Evolutionary conservation across 2,113 vertebrate genomes (phyloP), one percentile per base, ranked within the genome.

Genomic region (Catharus fuscescens): DNA sequence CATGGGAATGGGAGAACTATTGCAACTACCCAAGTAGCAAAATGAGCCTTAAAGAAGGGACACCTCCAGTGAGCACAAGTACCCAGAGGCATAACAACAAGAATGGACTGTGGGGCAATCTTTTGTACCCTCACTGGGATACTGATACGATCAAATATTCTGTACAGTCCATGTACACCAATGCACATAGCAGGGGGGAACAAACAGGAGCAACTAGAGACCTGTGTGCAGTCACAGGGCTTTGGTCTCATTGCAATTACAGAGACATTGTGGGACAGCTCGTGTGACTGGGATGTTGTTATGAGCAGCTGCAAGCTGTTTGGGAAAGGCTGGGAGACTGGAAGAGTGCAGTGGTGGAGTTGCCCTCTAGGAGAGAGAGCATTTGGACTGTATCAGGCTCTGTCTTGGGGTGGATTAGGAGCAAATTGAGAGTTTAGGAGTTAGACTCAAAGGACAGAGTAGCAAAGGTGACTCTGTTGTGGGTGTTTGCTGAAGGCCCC

Each of bases 91-190:
- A 66, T 17, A 60, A 52, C 25, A n/a, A 29, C 3, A 60, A 74
- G 54, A 67, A 60, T 18, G 24, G 16, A 31, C 7, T 47, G 18
- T 40, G 38, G 17, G 29, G 8, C 28, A 67, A 25, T 28, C 16
- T 10, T 45, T 40, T 42, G 17, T 47, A 32, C 4, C 19, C 25
- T n/a, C 31, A 25, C 23, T 45, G 45, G 16, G 12, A 20, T 36
- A 45, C 9, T 60, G 8, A n/a, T 19, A 38, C 15, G 16, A 7
- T 24, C 36, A 59, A 60, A 66, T 7, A 14, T n/a, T n/a, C 45
- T 29, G 8, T 24, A 28, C 44, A 44, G 15, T 28, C 5, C 0
- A 0, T 20, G 13, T 29, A 60, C 23, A 38, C 1, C 0, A 59
- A 29, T n/a, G 28, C 28, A 59, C 67, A 20, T 23, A 32, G 6